Evolutionary conservation across 2,113 vertebrate genomes (phyloP), one percentile per base, ranked within the genome.

Genomic region (Gambusia holbrooki): DNA sequence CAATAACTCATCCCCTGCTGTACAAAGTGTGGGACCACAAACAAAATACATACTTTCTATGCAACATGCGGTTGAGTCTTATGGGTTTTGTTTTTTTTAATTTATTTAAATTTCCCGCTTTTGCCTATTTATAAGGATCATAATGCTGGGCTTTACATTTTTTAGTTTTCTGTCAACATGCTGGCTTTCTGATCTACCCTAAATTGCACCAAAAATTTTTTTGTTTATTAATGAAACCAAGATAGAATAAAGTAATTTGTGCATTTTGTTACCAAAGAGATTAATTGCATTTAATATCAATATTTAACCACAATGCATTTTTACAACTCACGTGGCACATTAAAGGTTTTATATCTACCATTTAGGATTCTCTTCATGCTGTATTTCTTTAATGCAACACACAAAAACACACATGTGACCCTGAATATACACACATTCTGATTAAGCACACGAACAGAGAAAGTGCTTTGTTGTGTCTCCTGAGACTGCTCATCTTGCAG

Each of bases 381-480:
- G 10, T 29, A 37, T 66, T 42, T 14, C n/a, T 40, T 6, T 40
- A 13, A 66, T 66, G 22, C 25, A 37, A 40, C 25, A 27, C 35
- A 75, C 0, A 48, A 62, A 48, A 6, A 51, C 48, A 65, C 35
- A 58, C 8, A 40, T 66, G 25, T 40, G 68, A 69, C 68, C 45
- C 40, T 13, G 32, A 37, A 54, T 22, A 69, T 27, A 73, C 0
- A 60, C 69, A 48, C 9, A 42, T 37, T 54, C 37, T 69, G 62
- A 80, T 62, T 40, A 62, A 45, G 35, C 68, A 25, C 69, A 84
- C 71, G 77, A 73, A 70, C 64, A 45, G 29, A 63, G 62, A 79
- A 78, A 87, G 86, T 79, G 78, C 83, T 88, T 84, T 90, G 76
- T 85, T 87, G 75, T 74, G 67, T 82, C 87, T 83, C 85, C 17